Evolutionary conservation across 2,888 invertebrate genomes (phyloP).

Genomic region (Yponomeuta cagnagella): DNA sequence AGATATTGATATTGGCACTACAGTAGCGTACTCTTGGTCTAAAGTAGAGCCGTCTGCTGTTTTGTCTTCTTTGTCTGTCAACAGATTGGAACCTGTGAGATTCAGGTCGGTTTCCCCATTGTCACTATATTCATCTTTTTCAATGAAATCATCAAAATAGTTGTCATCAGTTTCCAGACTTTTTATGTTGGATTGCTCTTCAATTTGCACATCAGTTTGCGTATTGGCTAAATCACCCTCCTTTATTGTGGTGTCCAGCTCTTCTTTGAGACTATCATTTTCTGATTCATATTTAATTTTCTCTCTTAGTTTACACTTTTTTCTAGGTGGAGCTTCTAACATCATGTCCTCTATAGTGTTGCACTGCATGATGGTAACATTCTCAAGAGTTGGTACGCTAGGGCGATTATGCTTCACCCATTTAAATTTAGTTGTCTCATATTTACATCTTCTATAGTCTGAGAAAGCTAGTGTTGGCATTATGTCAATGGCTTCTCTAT

Average conservation of each 20-base stretch:
- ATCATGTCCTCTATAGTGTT: constrained; percentile 39
- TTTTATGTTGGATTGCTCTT: not conserved
- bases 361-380: constrained; percentile 41
- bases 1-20: constrained; percentile 46
- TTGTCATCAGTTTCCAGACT: constrained; percentile 27
- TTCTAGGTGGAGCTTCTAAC: constrained; percentile 28
- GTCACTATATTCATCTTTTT: constrained; percentile 19
- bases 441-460: constrained; percentile 34
- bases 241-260: constrained; percentile 10
- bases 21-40: constrained; percentile 56
- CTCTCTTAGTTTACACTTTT: constrained; percentile 15
- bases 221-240: not conserved
- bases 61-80: constrained; percentile 22
- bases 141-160: constrained; percentile 23
- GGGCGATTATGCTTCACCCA: constrained; percentile 43
- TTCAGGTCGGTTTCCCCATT: constrained; percentile 23
- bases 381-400: constrained; percentile 25
- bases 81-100: constrained; percentile 7
- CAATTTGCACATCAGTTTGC: not conserved
- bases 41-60: constrained; percentile 45
- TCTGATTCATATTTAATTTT: constrained; percentile 17
- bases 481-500: constrained; percentile 36
- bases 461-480: constrained; percentile 43
- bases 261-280: constrained; percentile 24
- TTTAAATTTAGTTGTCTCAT: constrained; percentile 44